Evolutionary conservation across 2,113 vertebrate species (phyloP), one percentile per base, ranked within the genome.

Genomic region (Meleagris gallopavo): DNA sequence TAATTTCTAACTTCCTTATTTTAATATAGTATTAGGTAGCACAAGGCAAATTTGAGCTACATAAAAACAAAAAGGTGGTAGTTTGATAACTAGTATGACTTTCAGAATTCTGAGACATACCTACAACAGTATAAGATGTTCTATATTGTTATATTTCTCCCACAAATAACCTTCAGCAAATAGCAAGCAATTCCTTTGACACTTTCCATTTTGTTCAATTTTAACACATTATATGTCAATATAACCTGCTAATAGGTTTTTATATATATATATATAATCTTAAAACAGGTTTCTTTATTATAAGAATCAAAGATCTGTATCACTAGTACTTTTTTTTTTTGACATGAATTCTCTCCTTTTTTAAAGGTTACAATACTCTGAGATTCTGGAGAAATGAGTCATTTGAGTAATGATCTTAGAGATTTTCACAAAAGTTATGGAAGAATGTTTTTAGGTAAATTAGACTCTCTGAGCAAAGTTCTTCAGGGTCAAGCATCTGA

Each of bases 371-470:
- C 4, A 71, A 4, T 25, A 65, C 36, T 64, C 16, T 32, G 60
- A 46, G 71, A 64, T 61, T 87, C 64, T 60, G 24, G 29, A 50
- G 81, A 89, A 87, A 77, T 32, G 8, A 83, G 11, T 84, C 61
- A 62, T 64, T 54, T 20, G 6, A 71, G 13, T 88, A 86, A 38
- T 78, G 90, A 94, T 87, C 71, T 69, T 34, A 43, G 1, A 24
- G 11, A 70, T 87, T 80, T 92, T 54, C 45, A 67, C 64, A 85
- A 91, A 93, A 60, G 7, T 16, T 41, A 8, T 32, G 7, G 14
- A 29, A 66, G 40, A 65, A 85, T 27, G 29, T 94, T 87, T 50
- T 83, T 55, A 40, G 19, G 25, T 74, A 91, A 89, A 88, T 87
- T 43, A 60, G 22, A 77, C 10, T 34, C 34, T 50, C 41, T 0